Conservation (phyloP, 1,140 invertebrate species). For the Hyphantria cunea region DNA sequence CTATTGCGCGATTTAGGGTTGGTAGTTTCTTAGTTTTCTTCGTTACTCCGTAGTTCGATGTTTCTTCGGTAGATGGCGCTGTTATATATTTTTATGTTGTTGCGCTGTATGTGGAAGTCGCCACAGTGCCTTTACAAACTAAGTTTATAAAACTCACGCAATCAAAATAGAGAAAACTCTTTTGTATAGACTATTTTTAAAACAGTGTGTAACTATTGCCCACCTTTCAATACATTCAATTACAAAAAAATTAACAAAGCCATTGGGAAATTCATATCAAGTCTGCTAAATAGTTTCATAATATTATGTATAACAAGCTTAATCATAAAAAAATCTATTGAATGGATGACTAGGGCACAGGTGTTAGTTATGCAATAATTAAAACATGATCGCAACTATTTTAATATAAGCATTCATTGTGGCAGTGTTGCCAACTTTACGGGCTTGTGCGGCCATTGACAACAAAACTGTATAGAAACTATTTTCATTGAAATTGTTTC, state of each 20-base stretch:
- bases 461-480: conserved; percentile 41
- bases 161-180: not conserved
- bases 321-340: conserved; percentile 35
- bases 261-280: conserved; percentile 14
- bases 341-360: conserved; percentile 58
- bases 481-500: conserved; percentile 62
- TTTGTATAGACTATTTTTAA: conserved; percentile 19
- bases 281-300: conserved; percentile 19
- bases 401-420: conserved; percentile 56
- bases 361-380: conserved; percentile 50
- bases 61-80: too few relatives aligned
- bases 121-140: too few relatives aligned
- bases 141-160: too few relatives aligned
- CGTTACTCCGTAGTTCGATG: too few relatives aligned
- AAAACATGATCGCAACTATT: conserved; percentile 51
- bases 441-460: conserved; percentile 31
- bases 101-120: too few relatives aligned
- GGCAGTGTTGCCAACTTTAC: conserved; percentile 10
- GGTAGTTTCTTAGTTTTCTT: too few relatives aligned
- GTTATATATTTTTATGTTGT: too few relatives aligned
- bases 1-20: too few relatives aligned
- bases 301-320: conserved; percentile 30
- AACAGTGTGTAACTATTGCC: conserved; percentile 8
- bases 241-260: conserved; percentile 27
- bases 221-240: conserved; percentile 15